phyloP scores from a whole-genome alignment of 2,797 vertebrate genomes.

The Argya squamiceps region DNA sequence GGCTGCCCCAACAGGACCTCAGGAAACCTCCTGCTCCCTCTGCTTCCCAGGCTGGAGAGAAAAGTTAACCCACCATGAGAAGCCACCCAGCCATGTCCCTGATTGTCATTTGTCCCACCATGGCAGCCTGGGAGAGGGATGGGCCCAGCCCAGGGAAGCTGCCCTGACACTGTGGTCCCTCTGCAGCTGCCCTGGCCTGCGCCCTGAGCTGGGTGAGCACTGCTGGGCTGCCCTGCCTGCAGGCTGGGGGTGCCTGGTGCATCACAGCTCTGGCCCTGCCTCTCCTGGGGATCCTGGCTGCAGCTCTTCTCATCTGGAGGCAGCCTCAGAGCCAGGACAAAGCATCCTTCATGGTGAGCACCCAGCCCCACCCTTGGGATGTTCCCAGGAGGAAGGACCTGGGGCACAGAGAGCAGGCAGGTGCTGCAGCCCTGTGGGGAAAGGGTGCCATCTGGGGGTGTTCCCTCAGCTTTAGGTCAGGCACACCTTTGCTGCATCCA shows the following conservation, averaged over 20 bases:
- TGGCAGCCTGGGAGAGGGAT: not conserved
- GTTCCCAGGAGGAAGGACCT: not conserved
- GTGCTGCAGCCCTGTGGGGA: not conserved
- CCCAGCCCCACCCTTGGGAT: fast-evolving
- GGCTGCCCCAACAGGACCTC: fast-evolving
- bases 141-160: not conserved
- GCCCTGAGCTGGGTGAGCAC: constrained; percentile 71
- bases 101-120: not conserved
- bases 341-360: constrained; percentile 84
- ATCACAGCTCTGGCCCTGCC: constrained; percentile 68
- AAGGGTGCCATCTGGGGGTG: fast-evolving
- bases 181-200: constrained; percentile 72
- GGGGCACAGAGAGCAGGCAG: not conserved
- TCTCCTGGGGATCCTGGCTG: constrained; percentile 64
- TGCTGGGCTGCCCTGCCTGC: constrained; percentile 69
- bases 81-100: not conserved
- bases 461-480: not conserved
- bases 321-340: constrained; percentile 82
- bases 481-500: not conserved
- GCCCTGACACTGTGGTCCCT: not conserved
- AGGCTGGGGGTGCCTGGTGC: constrained; percentile 72
- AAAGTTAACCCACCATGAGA: not conserved
- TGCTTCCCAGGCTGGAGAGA: not conserved
- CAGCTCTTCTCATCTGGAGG: constrained; percentile 79
- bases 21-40: not conserved